phyloP scores from a whole-genome alignment of 2,113 vertebrate genomes.

The Neotoma lepida region DNA sequence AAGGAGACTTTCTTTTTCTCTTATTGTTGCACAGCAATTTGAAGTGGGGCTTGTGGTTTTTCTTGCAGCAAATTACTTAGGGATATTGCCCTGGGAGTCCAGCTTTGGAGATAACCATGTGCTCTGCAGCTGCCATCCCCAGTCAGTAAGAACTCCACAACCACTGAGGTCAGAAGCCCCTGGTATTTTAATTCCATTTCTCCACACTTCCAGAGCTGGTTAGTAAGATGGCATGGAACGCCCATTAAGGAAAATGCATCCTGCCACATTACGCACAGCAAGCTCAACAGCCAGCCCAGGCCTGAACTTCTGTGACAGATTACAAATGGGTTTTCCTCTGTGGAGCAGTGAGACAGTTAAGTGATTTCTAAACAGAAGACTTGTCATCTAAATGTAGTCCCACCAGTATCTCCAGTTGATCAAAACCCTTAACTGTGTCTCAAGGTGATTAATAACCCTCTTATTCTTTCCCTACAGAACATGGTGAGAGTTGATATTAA shows the following conservation, averaged over 20 bases:
- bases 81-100: background rate
- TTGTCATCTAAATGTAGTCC: conserved; percentile 68
- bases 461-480: conserved; percentile 41
- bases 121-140: background rate
- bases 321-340: conserved; percentile 70
- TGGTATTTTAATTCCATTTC: conserved; percentile 56
- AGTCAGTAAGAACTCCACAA: background rate
- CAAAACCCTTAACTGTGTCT: conserved; percentile 57
- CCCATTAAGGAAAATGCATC: conserved; percentile 70
- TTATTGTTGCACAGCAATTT: conserved; percentile 41
- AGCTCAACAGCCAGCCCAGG: conserved; percentile 40
- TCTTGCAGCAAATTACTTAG: background rate
- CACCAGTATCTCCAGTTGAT: conserved; percentile 32
- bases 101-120: background rate
- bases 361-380: conserved; percentile 60
- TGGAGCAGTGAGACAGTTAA: conserved; percentile 68
- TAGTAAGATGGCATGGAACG: background rate
- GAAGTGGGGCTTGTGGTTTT: conserved; percentile 30
- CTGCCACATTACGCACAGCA: conserved; percentile 36
- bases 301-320: conserved; percentile 62
- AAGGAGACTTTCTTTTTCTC: background rate
- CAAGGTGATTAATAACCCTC: conserved; percentile 46
- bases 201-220: conserved; percentile 46
- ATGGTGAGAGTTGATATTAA: conserved; percentile 34
- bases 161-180: conserved; percentile 46